Conservation (phyloP, 2,888 invertebrate genomes). For the Drosophila nr. perissopoda region DNA sequence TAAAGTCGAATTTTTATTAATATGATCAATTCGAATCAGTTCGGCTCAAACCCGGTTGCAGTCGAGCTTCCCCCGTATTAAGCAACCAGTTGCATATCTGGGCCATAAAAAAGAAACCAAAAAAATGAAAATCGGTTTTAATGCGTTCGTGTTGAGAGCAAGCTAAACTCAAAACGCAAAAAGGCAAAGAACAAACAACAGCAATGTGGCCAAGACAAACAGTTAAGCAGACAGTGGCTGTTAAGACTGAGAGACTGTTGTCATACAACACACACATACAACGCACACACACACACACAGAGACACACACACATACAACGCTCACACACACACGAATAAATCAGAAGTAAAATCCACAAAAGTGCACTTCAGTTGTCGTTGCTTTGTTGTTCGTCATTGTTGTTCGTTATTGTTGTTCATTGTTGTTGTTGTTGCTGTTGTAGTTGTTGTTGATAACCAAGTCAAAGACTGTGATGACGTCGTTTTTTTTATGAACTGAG, state of each 20-base stretch:
- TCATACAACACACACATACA: slow-evolving; percentile 23
- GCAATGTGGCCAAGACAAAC: slow-evolving; percentile 61
- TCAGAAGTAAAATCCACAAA: slow-evolving; percentile 70
- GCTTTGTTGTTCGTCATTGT: slow-evolving; percentile 19
- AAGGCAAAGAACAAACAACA: slow-evolving; percentile 3
- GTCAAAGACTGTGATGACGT: slow-evolving; percentile 69
- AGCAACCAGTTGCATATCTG: slow-evolving; percentile 54
- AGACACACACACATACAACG: slow-evolving; percentile 22
- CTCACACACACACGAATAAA: slow-evolving; percentile 48
- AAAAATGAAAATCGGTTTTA: slow-evolving; percentile 30
- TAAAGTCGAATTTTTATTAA: background rate
- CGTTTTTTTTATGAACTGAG: slow-evolving; percentile 64
- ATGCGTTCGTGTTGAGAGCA: slow-evolving; percentile 49
- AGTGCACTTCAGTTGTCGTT: slow-evolving; percentile 68
- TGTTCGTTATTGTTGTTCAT: slow-evolving; percentile 18
- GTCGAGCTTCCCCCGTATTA: background rate
- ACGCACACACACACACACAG: slow-evolving; percentile 7
- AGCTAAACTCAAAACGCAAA: slow-evolving; percentile 32
- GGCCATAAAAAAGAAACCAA: background rate
- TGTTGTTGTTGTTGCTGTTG: slow-evolving; percentile 20
- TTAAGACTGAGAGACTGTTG: slow-evolving; percentile 56
- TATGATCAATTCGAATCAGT: background rate
- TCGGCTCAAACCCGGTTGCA: no score
- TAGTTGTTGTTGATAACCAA: slow-evolving; percentile 33
- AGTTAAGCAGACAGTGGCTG: slow-evolving; percentile 53